Evolutionary conservation across 2,888 invertebrate species (phyloP), one percentile per base, ranked within the genome.

Genomic region (Drepanosiphum platanoidis): DNA sequence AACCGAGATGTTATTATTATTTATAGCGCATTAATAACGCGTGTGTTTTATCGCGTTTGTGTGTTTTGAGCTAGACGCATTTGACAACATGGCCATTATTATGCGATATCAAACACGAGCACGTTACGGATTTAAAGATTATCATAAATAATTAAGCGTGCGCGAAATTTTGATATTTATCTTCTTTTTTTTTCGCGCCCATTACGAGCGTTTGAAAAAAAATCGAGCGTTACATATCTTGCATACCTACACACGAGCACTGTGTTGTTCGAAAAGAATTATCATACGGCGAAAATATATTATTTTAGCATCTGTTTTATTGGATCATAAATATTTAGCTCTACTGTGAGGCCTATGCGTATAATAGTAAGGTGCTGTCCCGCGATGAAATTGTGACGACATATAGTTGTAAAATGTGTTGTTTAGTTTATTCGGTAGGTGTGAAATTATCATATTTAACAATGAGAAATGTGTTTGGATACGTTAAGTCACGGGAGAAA

Each of bases 401-500:
- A 74, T 46, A 15, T 34, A 77, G 27, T 22, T 64, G 27, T 78
- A 30, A 66, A 27, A 11, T 36, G 27, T 39, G 11, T 64, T 13
- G 30, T 78, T 78, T 39, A 11, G 39, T 27, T 64, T 61, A 36
- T 61, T 58, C 22, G 64, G 78, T 79, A 79, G 78, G 78, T 66
- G 78, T 79, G 66, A 79, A 66, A 79, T 79, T 79, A 79, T 79
- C 66, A 79, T 79, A 79, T 79, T 42, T 30, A 66, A 79, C 78
- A 79, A 79, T 79, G 78, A 42, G 66, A 79, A 32, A 32, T 66
- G 13, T 32, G n/a, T n/a, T 79, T 66, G 42, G 78, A 66, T 34
- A n/a, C 36, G 18, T 75, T 61, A 36, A 46, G 42, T 42, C 39
- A 22, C 8, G 15, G 46, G 32, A 66, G 42, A 66, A 79, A 64